Conservation (phyloP, 1,140 invertebrate species). For the Paramacrobiotus metropolitanus region DNA sequence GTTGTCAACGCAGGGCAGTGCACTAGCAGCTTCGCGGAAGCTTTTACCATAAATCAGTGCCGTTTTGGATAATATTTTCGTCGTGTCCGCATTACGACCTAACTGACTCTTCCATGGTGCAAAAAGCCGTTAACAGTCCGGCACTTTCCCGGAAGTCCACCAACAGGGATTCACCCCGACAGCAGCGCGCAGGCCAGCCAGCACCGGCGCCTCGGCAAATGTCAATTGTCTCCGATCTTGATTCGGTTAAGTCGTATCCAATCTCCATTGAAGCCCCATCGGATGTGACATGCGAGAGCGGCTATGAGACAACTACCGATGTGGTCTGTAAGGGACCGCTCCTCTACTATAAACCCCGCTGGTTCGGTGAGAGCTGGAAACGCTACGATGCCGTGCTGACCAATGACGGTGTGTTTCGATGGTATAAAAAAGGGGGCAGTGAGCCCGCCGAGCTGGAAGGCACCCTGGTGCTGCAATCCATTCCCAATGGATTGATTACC, state of each 20-base stretch:
- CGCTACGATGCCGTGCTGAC: background rate
- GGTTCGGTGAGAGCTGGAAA: slow-evolving; percentile 1
- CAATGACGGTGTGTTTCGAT: background rate
- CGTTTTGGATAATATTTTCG: too few relatives aligned
- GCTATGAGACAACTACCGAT: slow-evolving; percentile 1
- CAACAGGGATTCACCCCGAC: background rate
- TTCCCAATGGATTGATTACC: slow-evolving; percentile 1
- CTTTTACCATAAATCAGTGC: too few relatives aligned
- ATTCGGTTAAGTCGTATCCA: background rate
- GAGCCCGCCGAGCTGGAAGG: background rate
- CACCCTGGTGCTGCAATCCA: background rate
- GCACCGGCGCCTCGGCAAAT: background rate
- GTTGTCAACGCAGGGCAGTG: too few relatives aligned
- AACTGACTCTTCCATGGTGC: background rate
- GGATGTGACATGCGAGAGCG: background rate
- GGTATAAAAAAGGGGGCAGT: slow-evolving; percentile 4
- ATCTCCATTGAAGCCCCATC: background rate
- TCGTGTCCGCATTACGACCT: too few relatives aligned
- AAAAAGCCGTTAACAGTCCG: background rate
- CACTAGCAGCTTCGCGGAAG: too few relatives aligned
- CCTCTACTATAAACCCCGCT: background rate
- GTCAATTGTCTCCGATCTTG: background rate
- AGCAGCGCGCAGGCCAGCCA: too few relatives aligned
- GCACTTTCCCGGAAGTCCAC: background rate
- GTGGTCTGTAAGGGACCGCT: background rate